phyloP scores from a whole-genome alignment of 2,888 invertebrate genomes.

The Drosophila antonietae region DNA sequence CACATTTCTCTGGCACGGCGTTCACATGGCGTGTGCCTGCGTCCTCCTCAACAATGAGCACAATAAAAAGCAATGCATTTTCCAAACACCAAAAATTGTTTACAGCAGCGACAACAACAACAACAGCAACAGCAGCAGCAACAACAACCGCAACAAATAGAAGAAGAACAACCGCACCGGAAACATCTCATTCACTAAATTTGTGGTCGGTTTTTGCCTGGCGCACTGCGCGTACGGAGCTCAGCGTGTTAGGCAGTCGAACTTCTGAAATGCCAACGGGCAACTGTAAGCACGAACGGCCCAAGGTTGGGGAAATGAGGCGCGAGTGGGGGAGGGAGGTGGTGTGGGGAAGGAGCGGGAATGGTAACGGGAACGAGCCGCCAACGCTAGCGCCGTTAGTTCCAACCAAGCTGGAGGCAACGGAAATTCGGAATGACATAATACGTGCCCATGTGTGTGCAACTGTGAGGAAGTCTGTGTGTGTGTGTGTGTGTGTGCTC shows the following conservation, averaged over 20 bases:
- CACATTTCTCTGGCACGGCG: slow-evolving; percentile 22
- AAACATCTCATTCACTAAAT: slow-evolving; percentile 82
- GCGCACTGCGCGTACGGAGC: slow-evolving; percentile 42
- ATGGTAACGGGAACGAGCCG: slow-evolving; percentile 30
- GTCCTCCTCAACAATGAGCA: slow-evolving; percentile 69
- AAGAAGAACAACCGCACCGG: slow-evolving; percentile 78
- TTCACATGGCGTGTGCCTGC: slow-evolving; percentile 61
- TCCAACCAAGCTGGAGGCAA: slow-evolving; percentile 76
- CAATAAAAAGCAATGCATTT: slow-evolving; percentile 80
- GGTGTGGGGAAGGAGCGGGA: too few relatives aligned
- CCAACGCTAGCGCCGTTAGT: slow-evolving; percentile 66
- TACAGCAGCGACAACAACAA: slow-evolving; percentile 52
- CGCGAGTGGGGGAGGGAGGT: not conserved
- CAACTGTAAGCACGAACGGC: slow-evolving; percentile 29
- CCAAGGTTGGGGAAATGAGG: slow-evolving; percentile 5
- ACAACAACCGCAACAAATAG: slow-evolving; percentile 30
- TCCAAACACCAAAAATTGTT: slow-evolving; percentile 80
- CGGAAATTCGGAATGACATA: slow-evolving; percentile 80
- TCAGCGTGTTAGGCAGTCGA: slow-evolving; percentile 73
- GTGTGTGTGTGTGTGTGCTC: slow-evolving; percentile 1
- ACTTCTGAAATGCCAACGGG: slow-evolving; percentile 76
- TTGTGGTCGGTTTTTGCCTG: slow-evolving; percentile 77
- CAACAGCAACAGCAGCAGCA: slow-evolving; percentile 32
- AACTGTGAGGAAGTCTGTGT: slow-evolving; percentile 15
- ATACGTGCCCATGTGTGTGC: slow-evolving; percentile 70